phyloP scores from a whole-genome alignment of 2,888 invertebrate genomes.

The Pantelozetes paolii region DNA sequence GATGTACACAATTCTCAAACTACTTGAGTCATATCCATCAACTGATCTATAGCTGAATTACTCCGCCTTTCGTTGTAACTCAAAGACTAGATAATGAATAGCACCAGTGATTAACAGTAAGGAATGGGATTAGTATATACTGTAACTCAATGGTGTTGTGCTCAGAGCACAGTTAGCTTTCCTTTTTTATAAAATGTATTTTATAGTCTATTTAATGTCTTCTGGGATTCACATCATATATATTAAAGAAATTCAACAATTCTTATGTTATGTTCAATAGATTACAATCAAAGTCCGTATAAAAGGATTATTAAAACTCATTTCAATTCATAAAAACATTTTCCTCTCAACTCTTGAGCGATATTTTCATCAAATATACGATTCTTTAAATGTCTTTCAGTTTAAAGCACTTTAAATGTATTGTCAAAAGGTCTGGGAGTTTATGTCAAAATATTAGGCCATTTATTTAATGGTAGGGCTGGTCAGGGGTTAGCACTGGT shows the following conservation, averaged over 20 bases:
- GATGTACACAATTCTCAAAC: not conserved
- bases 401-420: too few relatives aligned
- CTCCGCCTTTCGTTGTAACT: not conserved
- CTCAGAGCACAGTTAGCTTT: not conserved
- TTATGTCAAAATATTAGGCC: too few relatives aligned
- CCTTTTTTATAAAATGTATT: not conserved
- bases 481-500: too few relatives aligned
- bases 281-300: not conserved
- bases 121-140: not conserved
- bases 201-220: constrained; percentile 22
- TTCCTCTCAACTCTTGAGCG: not conserved
- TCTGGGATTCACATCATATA: constrained; percentile 9
- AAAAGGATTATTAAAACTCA: constrained; percentile 8
- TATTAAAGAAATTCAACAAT: not conserved
- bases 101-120: constrained; percentile 4
- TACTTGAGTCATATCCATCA: not conserved
- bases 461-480: too few relatives aligned
- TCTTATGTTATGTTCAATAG: not conserved
- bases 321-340: not conserved
- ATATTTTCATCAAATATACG: not conserved
- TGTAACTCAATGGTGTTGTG: not conserved
- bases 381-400: too few relatives aligned
- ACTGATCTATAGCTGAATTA: not conserved
- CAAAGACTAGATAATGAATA: constrained; percentile 17
- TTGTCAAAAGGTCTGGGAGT: too few relatives aligned